A percentile compares a stretch with the other conserved stretches of the same genome.
phyloP scores from a whole-genome alignment of 2,113 vertebrate species.

The Vidua macroura region DNA sequence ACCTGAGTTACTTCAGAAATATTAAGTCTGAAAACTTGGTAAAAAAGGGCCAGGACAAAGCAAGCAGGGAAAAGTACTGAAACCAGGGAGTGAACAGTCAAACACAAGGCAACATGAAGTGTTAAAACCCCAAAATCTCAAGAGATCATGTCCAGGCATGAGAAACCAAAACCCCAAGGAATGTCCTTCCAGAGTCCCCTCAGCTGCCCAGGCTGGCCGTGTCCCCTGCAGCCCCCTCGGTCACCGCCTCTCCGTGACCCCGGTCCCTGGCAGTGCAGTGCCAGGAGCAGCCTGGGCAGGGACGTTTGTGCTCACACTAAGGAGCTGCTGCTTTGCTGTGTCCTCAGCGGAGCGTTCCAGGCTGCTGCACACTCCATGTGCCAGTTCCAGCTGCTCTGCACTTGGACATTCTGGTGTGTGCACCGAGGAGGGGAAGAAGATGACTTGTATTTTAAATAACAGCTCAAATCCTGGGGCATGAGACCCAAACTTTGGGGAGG shows the following conservation, averaged over 20 bases:
- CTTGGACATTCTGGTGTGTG: background rate
- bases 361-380: background rate
- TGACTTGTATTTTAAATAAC: background rate
- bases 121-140: background rate
- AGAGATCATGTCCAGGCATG: background rate
- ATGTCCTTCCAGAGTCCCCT: background rate
- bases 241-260: accelerated
- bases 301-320: background rate
- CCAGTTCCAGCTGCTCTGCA: background rate
- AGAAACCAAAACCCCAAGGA: background rate
- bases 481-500: background rate
- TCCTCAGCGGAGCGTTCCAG: background rate
- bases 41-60: background rate
- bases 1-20: background rate
- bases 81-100: background rate
- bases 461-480: background rate
- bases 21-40: background rate
- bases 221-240: background rate
- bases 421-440: background rate
- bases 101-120: background rate
- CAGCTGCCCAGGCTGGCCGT: background rate
- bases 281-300: background rate
- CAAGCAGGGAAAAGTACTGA: background rate
- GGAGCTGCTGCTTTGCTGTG: background rate
- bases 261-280: accelerated